Base-by-base conservation (phyloP, 2,797 vertebrate genomes). In the Pelodytes ibericus region DNA sequence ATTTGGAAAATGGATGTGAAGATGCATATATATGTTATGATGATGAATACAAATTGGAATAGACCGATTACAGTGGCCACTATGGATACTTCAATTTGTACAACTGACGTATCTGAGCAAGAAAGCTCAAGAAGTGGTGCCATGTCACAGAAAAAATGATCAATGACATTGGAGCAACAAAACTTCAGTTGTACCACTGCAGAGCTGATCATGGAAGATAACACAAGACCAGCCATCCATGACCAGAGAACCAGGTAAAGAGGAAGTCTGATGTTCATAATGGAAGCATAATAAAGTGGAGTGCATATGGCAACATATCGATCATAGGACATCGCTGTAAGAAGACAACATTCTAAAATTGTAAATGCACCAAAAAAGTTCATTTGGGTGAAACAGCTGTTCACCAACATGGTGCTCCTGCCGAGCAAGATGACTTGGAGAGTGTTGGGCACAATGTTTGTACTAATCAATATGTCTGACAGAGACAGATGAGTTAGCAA, bases 261-360 rank as follows among this genome's bases (percentile, higher is more conserved):
- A 44, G 1, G 2, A 36, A 36, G 33, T 36, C 33, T 36, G 33
- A 11, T 1, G 33, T 36, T 11, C 33, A 36, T 36, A 15, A 44
- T 15, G 13, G 41, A 44, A 3, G 41, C 13, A 15, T 44, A 44
- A 16, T 2, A 16, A 9, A 44, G 13, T 44, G 41, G 41, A 36
- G 1, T 36, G 33, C 5, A 11, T 5, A 36, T 36, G 33, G 33
- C 33, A 6, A 36, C 33, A 36, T 16, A 11, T 44, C 41, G 41
- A 16, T 25, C 90, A 58, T 90, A 74, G 5, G 89, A 87, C 91
- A 91, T 90, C 26, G 64, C 87, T 30, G 86, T 81, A 81, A 93
- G 83, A 30, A 91, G 87, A 57, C 89, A 83, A 20, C 87, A 91
- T 76, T 90, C 89, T 16, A 87, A 77, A 0, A 88, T 88, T 1